A percentile compares a stretch with the other conserved stretches of the same genome.
phyloP scores from a whole-genome alignment of 2,113 vertebrate genomes.

The Dendropsophus ebraccatus region DNA sequence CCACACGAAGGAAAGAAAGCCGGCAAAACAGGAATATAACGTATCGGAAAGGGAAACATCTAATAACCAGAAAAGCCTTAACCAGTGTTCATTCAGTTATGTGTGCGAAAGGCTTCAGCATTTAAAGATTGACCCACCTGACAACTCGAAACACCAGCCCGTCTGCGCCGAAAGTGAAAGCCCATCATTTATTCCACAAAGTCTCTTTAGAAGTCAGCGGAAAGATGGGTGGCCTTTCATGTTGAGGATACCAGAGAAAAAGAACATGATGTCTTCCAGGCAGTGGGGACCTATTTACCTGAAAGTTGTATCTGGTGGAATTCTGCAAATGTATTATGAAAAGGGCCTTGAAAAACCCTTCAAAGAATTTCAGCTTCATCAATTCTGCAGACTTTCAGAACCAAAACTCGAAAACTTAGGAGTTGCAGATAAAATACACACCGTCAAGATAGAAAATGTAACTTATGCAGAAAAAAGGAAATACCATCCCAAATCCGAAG shows the following conservation, averaged over 20 bases:
- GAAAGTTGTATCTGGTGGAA: conserved; percentile 81
- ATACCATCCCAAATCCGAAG: conserved; percentile 87
- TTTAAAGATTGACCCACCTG: conserved; percentile 70
- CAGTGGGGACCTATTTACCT: conserved; percentile 98
- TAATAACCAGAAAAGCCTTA: conserved; percentile 82
- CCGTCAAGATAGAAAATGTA: conserved; percentile 89
- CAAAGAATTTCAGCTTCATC: conserved; percentile 89
- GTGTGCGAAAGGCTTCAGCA: conserved; percentile 88
- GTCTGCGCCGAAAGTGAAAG: conserved; percentile 43
- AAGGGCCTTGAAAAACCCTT: conserved; percentile 94
- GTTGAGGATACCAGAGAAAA: conserved; percentile 96
- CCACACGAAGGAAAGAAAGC: conserved; percentile 59
- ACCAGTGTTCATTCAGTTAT: conserved; percentile 84
- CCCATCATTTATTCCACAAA: conserved; percentile 72
- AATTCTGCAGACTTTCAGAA: conserved; percentile 83
- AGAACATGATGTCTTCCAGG: conserved; percentile 97
- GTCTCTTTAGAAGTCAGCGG: conserved; percentile 82
- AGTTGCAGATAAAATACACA: conserved; percentile 88
- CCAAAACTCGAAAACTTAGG: conserved; percentile 88
- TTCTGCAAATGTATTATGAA: conserved; percentile 95
- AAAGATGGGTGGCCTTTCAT: conserved; percentile 91
- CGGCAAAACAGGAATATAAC: conserved; percentile 43
- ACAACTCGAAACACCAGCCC: not conserved
- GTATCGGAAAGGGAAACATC: conserved; percentile 69
- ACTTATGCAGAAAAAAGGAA: conserved; percentile 87